A percentile compares a stretch with the other conserved stretches of the same genome.
Evolutionary conservation across 2,113 vertebrate species (phyloP).

Genomic region (Ptilorrhoa leucosticta): DNA sequence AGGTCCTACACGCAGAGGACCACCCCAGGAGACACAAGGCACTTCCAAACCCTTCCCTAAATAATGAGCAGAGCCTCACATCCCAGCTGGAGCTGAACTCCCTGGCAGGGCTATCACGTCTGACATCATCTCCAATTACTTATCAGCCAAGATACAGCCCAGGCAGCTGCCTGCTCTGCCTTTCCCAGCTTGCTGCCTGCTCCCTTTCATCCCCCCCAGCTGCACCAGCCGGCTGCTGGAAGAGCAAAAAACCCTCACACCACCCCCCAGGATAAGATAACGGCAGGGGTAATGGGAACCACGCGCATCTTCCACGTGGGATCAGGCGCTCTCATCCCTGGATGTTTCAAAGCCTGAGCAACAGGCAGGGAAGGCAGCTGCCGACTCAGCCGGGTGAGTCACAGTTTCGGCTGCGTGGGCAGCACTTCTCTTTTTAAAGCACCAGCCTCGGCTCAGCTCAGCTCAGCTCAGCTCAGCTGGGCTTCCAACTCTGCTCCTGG

Average conservation of each 20-base stretch:
- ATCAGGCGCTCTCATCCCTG: not conserved
- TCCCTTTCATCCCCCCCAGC: not conserved
- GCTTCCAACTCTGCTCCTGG: not conserved
- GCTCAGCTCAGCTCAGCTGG: not conserved
- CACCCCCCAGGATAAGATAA: not conserved
- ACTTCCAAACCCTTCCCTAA: conserved; percentile 8
- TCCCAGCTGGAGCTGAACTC: conserved; percentile 33
- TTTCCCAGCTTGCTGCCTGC: not conserved
- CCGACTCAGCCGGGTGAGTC: conserved; percentile 5
- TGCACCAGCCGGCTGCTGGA: not conserved
- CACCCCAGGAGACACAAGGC: not conserved
- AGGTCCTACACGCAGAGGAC: not conserved
- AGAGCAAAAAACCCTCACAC: not conserved
- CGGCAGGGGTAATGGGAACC: not conserved
- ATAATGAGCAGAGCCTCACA: not conserved
- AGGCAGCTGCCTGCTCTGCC: conserved; percentile 22
- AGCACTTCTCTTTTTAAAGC: conserved; percentile 17
- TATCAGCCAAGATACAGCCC: conserved; percentile 42
- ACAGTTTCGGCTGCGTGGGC: conserved; percentile 55
- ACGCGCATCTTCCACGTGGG: not conserved
- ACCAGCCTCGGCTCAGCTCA: not conserved
- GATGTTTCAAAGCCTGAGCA: not conserved
- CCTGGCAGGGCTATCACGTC: not conserved
- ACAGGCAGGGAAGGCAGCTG: conserved; percentile 18
- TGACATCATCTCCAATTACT: conserved; percentile 47